phyloP scores from a whole-genome alignment of 1,140 invertebrate genomes.

The Drosophila seguyi region DNA sequence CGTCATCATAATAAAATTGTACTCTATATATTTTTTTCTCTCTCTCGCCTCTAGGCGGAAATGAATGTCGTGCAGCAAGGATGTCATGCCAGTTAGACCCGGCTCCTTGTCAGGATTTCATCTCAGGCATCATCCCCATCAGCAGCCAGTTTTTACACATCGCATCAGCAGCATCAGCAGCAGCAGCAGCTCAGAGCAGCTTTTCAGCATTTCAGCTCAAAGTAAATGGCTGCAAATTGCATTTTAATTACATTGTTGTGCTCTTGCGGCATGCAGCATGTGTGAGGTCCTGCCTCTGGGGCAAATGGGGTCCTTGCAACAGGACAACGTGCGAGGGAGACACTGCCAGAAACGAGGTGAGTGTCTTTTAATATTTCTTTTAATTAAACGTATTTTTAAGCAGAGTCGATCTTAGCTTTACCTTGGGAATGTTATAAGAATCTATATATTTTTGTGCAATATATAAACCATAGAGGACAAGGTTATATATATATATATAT shows the following conservation, averaged over 20 bases:
- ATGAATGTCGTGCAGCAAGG: constrained; percentile 60
- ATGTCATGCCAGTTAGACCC: constrained; percentile 21
- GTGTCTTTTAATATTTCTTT: neutral
- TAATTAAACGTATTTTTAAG: constrained; percentile 23
- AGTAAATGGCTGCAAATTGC: constrained; percentile 79
- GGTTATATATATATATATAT: too few species aligned
- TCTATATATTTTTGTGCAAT: too few species aligned
- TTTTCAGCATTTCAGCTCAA: constrained; percentile 56
- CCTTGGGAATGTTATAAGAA: rapidly evolving
- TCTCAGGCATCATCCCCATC: neutral
- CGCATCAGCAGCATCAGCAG: too few species aligned
- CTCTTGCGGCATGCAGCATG: constrained; percentile 35
- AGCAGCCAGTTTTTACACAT: constrained; percentile 2
- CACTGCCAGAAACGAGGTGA: constrained; percentile 13
- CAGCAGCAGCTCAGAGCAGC: constrained; percentile 23
- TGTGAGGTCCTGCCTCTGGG: neutral
- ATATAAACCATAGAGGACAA: too few species aligned
- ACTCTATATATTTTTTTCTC: constrained; percentile 56
- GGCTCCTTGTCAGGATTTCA: constrained; percentile 24
- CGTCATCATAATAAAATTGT: constrained; percentile 72
- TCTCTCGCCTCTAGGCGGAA: constrained; percentile 53
- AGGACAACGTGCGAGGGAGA: constrained; percentile 22
- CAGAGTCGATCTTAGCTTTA: neutral
- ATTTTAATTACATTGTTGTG: constrained; percentile 80
- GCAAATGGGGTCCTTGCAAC: neutral